Evolutionary conservation across 2,797 vertebrate genomes (phyloP), one percentile per base, ranked within the genome.

Genomic region (Geotrypetes seraphini): DNA sequence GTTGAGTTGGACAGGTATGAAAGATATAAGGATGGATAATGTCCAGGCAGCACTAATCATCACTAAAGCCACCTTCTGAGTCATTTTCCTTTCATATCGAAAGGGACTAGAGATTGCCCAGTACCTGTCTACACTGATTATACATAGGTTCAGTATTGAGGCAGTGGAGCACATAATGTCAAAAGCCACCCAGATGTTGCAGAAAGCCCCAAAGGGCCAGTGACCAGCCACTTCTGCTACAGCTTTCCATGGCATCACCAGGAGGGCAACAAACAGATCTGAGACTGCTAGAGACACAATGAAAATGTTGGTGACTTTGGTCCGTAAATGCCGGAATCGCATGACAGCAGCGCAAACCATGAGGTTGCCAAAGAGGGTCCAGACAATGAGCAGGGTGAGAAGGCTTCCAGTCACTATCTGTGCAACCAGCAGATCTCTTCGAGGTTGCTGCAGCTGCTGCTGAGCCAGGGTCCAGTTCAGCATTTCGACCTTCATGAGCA

Each of bases 121-220:
- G 71, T 96, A 96, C 38, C 92, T 75, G 57, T 97, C 95, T 76
- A 97, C 78, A 5, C 92, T 94, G 62, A 97, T 95, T 27, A 95
- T 66, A 5, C 94, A 97, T 4, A 96, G 82, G 78, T 95, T 92
- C 16, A 97, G 88, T 65, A 98, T 98, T 53, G 92, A 97, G 5
- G 94, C 94, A 0, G 95, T 97, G 60, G 89, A 96, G 61, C 94
- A 97, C 91, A 91, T 95, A 49, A 97, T 97, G 69, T 98, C 95
- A 20, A 94, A 97, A 27, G 93, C 92, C 48, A 97, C 89, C 93
- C 94, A 98, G 26, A 93, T 31, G 27, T 88, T 83, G 35, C 94
- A 97, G 73, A 96, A 98, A 29, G 76, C 67, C 24, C 93, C 94
- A 20, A 98, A 98, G 5, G 92, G 94, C 95, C 95, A 98, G 41